Conservation (phyloP, 2,797 vertebrate species). For the Tauraco hartlaubi region DNA sequence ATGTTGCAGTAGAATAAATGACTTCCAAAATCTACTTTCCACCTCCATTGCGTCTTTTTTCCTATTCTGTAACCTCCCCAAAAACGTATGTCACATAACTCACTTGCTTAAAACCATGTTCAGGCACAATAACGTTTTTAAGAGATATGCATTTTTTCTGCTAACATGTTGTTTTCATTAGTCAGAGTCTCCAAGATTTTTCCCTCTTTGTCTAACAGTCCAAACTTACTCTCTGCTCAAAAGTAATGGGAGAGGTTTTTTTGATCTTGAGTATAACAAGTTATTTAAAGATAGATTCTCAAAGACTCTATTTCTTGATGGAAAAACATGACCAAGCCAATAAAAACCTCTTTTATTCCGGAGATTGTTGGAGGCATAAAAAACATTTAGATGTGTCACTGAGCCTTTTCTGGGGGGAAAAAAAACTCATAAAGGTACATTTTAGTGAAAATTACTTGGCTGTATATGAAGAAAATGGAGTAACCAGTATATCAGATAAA, state of each 20-base stretch:
- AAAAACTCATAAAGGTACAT: neutral
- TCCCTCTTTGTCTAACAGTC: neutral
- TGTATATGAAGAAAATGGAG: neutral
- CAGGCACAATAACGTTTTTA: neutral
- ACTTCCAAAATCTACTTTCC: neutral
- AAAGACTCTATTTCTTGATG: neutral
- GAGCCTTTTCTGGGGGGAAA: neutral
- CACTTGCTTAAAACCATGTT: neutral
- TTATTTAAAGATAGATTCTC: neutral
- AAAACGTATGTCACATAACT: neutral
- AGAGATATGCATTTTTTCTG: neutral
- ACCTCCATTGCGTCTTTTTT: neutral
- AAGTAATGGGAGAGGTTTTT: neutral
- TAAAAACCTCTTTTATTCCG: neutral
- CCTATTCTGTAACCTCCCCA: neutral
- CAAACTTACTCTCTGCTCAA: neutral
- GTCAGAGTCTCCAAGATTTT: neutral
- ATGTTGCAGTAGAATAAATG: fast-evolving
- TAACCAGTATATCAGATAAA: neutral
- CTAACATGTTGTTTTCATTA: constrained; percentile 56
- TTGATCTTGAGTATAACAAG: neutral
- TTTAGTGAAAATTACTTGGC: neutral
- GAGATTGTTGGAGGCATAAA: neutral
- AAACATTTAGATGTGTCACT: neutral
- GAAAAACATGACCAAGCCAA: neutral